A percentile compares a stretch with the other conserved stretches of the same genome.
These are phyloP conservation scores for Erethizon dorsatum DNA, from an alignment of 2,797 vertebrate genomes.

Conservation along the genomic window DNA sequence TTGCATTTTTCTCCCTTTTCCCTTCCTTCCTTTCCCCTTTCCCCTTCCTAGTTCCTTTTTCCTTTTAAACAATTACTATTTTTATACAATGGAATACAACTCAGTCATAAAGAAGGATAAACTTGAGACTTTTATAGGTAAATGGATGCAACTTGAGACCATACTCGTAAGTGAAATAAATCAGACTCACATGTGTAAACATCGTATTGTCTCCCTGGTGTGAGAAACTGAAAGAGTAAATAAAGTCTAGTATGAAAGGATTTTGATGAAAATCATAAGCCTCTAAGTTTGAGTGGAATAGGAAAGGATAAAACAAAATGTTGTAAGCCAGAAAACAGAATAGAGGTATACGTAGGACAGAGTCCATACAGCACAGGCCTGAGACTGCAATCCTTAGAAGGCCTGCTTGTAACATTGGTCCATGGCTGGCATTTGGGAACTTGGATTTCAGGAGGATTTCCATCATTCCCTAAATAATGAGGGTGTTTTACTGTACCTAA, in stretches of 20 bases:
- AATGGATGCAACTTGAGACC: not conserved
- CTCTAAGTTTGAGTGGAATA: constrained; percentile 4
- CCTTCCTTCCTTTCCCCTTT: too few relatives aligned
- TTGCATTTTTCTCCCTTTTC: not conserved
- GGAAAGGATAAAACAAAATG: constrained; percentile 42
- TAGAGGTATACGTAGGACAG: not conserved
- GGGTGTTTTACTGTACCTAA: not conserved
- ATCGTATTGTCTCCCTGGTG: not conserved
- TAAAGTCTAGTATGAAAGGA: not conserved
- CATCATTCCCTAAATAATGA: constrained; percentile 17
- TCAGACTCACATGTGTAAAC: not conserved
- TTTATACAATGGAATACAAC: not conserved
- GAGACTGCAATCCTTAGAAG: not conserved
- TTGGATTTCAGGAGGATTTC: constrained; percentile 43
- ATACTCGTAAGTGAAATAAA: not conserved
- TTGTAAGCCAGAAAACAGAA: constrained; percentile 33
- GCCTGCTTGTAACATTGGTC: not conserved
- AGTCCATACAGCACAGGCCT: not conserved
- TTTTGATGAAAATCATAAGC: constrained; percentile 57
- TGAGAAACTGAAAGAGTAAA: not conserved
- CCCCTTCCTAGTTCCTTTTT: not conserved
- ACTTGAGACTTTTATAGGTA: not conserved
- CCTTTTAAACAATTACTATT: not conserved
- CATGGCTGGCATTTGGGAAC: constrained; percentile 18
- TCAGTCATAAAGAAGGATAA: not conserved